Base-by-base conservation (phyloP, 2,888 invertebrate genomes). In the Cotesia congregata region DNA sequence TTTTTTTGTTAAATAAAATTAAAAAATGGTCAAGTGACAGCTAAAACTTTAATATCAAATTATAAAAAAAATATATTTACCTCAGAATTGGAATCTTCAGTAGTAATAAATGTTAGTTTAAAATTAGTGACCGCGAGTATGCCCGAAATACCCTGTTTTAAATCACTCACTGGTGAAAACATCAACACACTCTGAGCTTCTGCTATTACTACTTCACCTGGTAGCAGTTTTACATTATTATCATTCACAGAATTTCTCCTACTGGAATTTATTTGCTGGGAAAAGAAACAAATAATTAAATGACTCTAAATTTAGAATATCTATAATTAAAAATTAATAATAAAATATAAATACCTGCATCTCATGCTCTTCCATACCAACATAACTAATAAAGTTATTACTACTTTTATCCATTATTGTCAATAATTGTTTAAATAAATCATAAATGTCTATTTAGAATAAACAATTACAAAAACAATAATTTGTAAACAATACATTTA, bases 101-200 rank as follows among this genome's bases (percentile, higher is more conserved):
- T 92, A 30, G 96, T 95, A 75, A 96, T 93, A 91, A 98, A 98
- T 40, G 96, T 94, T 41, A 98, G 91, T 90, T 97, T 96, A 89
- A 97, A 98, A 91, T 97, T 98, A 77, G 98, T 98, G 79, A 98
- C 94, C 86, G 95, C 95, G 77, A 98, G 91, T 40, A 94, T 92
- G 0, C 98, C 98, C 78, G 94, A 94, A 78, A 94, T 93, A 74
- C 96, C 96, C 84, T 93, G 93, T 86, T 95, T 95, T 79, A 94
- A 92, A 83, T 95, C 95, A 84, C 94, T 94, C 80, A 95, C 93
- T 12, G 97, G 95, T 73, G 95, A 93, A 89, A 95, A 95, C 93
- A 97, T 92, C 82, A 96, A 92, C 78, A 97, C 97, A 87, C 93
- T 94, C 86, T 94, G 93, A 41, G 96, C 96, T 83, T 94, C 94